A percentile compares a stretch with the other conserved stretches of the same genome.
These are phyloP conservation scores for Aleadryas rufinucha DNA, from an alignment of 2,113 vertebrate species.

Conservation along the genomic window DNA sequence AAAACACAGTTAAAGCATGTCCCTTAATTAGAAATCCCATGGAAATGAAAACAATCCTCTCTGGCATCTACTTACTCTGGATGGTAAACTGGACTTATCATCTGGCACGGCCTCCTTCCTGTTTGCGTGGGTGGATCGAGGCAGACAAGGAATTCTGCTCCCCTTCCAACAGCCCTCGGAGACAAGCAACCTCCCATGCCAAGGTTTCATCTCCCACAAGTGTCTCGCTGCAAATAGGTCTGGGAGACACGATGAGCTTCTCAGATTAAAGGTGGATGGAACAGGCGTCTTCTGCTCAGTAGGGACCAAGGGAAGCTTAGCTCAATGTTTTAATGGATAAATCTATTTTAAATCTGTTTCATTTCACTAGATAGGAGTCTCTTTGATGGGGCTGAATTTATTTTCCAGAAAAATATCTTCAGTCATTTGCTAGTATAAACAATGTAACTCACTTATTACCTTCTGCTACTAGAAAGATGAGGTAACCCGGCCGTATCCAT, in stretches of 20 bases:
- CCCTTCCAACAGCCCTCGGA: slow-evolving; percentile 17
- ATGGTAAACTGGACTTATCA: slow-evolving; percentile 18
- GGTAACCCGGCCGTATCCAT: accelerated
- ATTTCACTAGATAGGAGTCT: neutral
- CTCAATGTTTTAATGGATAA: neutral
- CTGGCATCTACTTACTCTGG: slow-evolving; percentile 40
- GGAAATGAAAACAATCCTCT: slow-evolving; percentile 46
- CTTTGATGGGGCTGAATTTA: neutral
- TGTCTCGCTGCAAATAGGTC: neutral
- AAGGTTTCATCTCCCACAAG: slow-evolving; percentile 2
- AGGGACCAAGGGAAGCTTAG: neutral
- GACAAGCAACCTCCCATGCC: slow-evolving; percentile 30
- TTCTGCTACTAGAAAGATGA: neutral
- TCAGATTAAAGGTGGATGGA: neutral
- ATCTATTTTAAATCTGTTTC: neutral
- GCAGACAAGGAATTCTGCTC: slow-evolving; percentile 37
- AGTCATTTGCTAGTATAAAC: neutral
- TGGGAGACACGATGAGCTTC: neutral
- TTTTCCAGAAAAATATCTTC: neutral
- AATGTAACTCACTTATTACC: neutral
- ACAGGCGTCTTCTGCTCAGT: neutral
- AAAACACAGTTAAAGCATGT: slow-evolving; percentile 40
- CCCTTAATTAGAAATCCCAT: slow-evolving; percentile 33
- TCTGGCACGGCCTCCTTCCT: slow-evolving; percentile 22
- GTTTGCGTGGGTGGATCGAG: neutral